Base-by-base conservation (phyloP, 2,113 vertebrate genomes). In the Chrysemys picta region DNA sequence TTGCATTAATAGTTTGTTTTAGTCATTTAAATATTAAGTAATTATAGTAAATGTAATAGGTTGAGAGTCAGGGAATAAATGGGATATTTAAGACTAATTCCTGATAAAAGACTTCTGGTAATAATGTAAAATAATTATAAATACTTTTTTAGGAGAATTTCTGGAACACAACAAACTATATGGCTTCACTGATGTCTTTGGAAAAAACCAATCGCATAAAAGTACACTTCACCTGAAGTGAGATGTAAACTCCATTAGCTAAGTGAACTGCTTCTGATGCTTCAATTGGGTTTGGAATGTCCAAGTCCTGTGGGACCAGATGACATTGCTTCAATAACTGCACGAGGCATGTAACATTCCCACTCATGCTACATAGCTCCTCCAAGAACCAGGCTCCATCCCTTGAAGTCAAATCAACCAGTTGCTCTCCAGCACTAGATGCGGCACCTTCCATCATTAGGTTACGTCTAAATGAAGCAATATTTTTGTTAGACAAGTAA, bases 301-400 rank as follows among this genome's bases (percentile, higher is more conserved):
- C 99, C 62, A 99, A 94, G 95, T 99, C 99, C 47, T 99, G 99
- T 1, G 99, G 98, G 31, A 99, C 95, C 16, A 99, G 98, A 3
- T 99, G 98, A 95, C 99, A 99, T 93, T 99, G 99, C 79, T 99
- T 99, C 83, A 99, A 98, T 88, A 99, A 97, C 80, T 99, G 99
- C 45, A 99, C 98, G 69, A 99, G 98, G 54, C 99, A 99, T 0
- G 99, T 99, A 90, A 99, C 98, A 38, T 99, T 99, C 13, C 99
- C 99, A 2, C 99, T 99, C 99, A 99, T 99, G 92, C 99, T 99
- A 97, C 99, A 99, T 5, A 99, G 98, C 98, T 99, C 99, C 95
- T 99, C 99, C 96, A 99, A 95, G 96, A 99, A 99, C 99, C 99
- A 99, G 31, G 99, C 99, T 80, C 99, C 99, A 47, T 99, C 99